Conservation (phyloP, 2,797 vertebrate species). For the Hydrolagus colliei region DNA sequence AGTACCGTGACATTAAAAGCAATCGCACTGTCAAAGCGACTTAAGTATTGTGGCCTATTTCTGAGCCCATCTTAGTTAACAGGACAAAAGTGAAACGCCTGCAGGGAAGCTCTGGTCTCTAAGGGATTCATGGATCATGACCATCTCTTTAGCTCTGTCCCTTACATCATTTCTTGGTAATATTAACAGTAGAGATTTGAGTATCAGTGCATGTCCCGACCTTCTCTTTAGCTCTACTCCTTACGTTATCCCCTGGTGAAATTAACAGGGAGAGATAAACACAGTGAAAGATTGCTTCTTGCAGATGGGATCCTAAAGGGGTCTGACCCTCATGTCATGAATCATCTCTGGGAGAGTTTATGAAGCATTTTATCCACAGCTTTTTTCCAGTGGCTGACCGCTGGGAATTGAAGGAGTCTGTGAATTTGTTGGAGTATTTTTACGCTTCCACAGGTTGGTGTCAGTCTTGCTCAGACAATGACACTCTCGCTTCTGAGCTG, state of each 20-base stretch:
- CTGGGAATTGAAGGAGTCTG: too few species aligned
- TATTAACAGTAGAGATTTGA: background rate
- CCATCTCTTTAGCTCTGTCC: background rate
- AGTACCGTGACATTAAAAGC: background rate
- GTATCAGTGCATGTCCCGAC: background rate
- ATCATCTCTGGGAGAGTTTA: background rate
- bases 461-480: too few species aligned
- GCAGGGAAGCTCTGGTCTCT: background rate
- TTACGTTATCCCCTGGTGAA: background rate
- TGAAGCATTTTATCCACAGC: background rate
- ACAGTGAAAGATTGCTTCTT: background rate
- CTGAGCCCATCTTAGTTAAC: background rate
- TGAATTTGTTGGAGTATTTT: too few species aligned
- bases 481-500: too few species aligned
- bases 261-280: background rate
- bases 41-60: background rate
- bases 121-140: background rate
- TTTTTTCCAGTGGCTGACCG: background rate
- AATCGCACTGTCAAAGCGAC: background rate
- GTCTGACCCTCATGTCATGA: background rate
- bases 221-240: background rate
- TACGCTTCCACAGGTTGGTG: too few species aligned
- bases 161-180: background rate
- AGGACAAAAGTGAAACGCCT: background rate
- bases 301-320: background rate